Percentiles rank a stretch among this genome's conserved stretches.
These are phyloP conservation scores for Pocota personata DNA, from an alignment of 2,888 invertebrate genomes.

Conservation along the genomic window DNA sequence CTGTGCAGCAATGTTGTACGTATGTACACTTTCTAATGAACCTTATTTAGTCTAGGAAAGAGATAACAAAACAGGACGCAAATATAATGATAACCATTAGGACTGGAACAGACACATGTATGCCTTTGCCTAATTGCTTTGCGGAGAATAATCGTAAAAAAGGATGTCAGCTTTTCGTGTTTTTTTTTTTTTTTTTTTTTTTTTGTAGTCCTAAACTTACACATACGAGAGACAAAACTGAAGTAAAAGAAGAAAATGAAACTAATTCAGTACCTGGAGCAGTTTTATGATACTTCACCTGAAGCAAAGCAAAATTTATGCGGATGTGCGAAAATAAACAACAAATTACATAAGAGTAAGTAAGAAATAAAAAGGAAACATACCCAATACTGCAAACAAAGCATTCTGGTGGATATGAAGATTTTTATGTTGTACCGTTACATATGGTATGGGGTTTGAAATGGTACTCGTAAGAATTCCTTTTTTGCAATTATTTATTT, in stretches of 20 bases:
- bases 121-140: conserved; percentile 37
- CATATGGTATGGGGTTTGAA: not conserved
- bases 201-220: not conserved
- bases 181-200: not conserved
- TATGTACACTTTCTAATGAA: not conserved
- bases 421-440: not conserved
- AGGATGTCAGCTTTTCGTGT: conserved; percentile 35
- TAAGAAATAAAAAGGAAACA: not conserved
- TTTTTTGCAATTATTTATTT: not conserved
- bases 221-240: not conserved
- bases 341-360: not conserved
- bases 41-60: conserved; percentile 6
- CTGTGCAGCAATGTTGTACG: not conserved
- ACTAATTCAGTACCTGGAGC: conserved; percentile 14
- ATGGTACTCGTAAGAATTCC: not conserved
- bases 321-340: conserved; percentile 31
- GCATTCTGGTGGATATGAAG: not conserved
- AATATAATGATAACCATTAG: conserved; percentile 47
- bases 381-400: not conserved
- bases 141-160: conserved; percentile 33
- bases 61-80: conserved; percentile 30
- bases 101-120: conserved; percentile 12
- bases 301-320: conserved; percentile 26
- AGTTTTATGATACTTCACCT: conserved; percentile 35
- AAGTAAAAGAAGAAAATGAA: conserved; percentile 29